Evolutionary conservation across 2,113 vertebrate genomes (phyloP).

Genomic region (Gasterosteus nipponicus): DNA sequence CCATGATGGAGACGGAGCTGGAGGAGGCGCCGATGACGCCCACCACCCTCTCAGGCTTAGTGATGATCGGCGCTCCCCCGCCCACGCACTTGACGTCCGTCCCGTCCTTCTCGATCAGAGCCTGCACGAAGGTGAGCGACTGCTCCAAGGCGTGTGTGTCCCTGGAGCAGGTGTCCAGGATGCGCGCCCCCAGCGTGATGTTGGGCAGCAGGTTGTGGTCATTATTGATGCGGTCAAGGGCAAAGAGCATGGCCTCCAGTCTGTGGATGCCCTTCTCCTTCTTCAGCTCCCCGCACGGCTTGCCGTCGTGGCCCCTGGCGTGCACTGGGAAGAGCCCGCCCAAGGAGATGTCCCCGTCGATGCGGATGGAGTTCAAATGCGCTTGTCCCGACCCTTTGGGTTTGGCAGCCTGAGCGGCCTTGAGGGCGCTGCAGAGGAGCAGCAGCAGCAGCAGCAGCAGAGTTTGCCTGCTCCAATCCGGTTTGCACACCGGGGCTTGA

Average conservation of each 20-base stretch:
- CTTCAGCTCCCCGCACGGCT: conserved; percentile 95
- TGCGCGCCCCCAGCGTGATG: conserved; percentile 95
- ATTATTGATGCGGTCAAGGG: conserved; percentile 97
- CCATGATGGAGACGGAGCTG: conserved; percentile 99
- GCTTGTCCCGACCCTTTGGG: conserved; percentile 91
- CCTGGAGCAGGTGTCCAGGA: conserved; percentile 97
- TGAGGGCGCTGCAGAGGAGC: conserved; percentile 78
- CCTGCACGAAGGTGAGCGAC: conserved; percentile 98
- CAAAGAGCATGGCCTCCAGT: conserved; percentile 98
- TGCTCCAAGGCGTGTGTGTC: conserved; percentile 98
- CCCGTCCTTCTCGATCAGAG: conserved; percentile 96
- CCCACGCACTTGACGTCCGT: conserved; percentile 93
- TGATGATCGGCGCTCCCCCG: conserved; percentile 94
- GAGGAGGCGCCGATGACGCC: conserved; percentile 95
- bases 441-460: conserved; percentile 62
- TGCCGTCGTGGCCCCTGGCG: conserved; percentile 90
- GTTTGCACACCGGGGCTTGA: conserved; percentile 43
- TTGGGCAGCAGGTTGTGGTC: conserved; percentile 95
- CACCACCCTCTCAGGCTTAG: conserved; percentile 94
- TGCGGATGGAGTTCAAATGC: conserved; percentile 97
- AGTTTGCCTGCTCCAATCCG: conserved; percentile 45
- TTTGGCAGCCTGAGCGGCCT: conserved; percentile 82
- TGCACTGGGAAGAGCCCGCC: conserved; percentile 97
- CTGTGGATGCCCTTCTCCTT: conserved; percentile 98
- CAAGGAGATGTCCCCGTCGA: conserved; percentile 95